phyloP scores from a whole-genome alignment of 64 coral and sea anemone genomes.

The Montipora efflorescens region DNA sequence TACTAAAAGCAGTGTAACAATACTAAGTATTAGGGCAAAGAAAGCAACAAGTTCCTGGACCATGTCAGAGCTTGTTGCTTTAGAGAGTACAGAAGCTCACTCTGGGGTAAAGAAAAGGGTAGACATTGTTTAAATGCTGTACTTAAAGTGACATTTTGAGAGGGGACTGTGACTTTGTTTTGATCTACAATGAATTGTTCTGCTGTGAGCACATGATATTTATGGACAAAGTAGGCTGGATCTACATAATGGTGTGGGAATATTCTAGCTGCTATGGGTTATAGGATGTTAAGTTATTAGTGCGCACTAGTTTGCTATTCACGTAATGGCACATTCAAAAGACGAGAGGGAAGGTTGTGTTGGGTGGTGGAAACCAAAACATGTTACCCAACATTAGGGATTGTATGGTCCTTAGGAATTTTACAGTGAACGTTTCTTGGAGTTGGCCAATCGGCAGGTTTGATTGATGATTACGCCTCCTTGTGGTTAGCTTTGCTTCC shows the following conservation, averaged over 20 bases:
- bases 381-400: no score
- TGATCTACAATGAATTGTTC: background rate
- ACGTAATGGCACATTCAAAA: background rate
- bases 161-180: background rate
- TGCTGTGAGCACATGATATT: background rate
- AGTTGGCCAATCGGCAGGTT: no score
- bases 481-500: no score
- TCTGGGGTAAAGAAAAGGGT: background rate
- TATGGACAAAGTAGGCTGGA: slow-evolving; percentile 49
- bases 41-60: no score
- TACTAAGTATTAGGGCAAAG: no score
- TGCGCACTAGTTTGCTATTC: background rate
- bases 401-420: no score
- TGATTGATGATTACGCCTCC: no score
- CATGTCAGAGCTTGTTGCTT: background rate
- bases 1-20: background rate
- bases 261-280: background rate
- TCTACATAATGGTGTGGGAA: background rate
- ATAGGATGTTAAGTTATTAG: background rate
- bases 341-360: background rate
- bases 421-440: no score
- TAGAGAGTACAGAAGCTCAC: background rate
- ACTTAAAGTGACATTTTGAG: background rate
- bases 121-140: background rate
- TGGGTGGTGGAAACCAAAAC: no score